phyloP scores from a whole-genome alignment of 1,140 invertebrate species.

The Rhynchophorus ferrugineus region DNA sequence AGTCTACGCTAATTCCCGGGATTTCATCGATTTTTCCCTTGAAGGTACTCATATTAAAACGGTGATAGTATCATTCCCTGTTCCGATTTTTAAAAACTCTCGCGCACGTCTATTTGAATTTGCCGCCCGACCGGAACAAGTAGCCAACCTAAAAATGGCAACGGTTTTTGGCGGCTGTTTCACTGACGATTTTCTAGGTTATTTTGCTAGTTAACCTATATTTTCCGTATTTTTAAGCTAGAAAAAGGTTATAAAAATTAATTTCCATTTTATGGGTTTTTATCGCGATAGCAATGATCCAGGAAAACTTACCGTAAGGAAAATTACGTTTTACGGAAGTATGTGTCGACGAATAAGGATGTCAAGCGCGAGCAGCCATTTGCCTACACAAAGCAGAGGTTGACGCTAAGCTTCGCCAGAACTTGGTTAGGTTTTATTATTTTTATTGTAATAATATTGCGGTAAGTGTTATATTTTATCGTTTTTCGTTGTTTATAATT shows the following conservation, averaged over 20 bases:
- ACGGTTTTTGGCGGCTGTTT: conserved; percentile 34
- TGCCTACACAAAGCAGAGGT: conserved; percentile 33
- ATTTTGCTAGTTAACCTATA: conserved; percentile 35
- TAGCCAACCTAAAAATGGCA: conserved; percentile 19
- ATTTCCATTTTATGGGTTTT: not conserved
- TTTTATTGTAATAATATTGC: conserved; percentile 6
- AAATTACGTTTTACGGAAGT: conserved; percentile 9
- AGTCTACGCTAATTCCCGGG: conserved; percentile 54
- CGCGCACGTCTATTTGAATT: no score
- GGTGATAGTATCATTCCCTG: not conserved
- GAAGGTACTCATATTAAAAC: conserved; percentile 50
- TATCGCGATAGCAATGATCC: not conserved
- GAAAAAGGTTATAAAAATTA: conserved; percentile 12
- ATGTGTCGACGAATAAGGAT: conserved; percentile 13
- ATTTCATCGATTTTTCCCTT: conserved; percentile 54
- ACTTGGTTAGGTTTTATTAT: conserved; percentile 36
- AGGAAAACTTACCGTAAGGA: conserved; percentile 8
- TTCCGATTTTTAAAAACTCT: not conserved
- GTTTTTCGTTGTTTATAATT: conserved; percentile 2
- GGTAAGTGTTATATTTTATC: conserved; percentile 26
- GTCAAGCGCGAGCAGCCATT: conserved; percentile 34
- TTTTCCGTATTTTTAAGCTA: conserved; percentile 18
- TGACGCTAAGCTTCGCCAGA: conserved; percentile 32
- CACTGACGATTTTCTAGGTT: conserved; percentile 29
- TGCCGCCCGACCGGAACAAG: conserved; percentile 20